These are phyloP conservation scores for Diadophis punctatus DNA, from an alignment of 2,113 vertebrate species.

Conservation along the genomic window DNA sequence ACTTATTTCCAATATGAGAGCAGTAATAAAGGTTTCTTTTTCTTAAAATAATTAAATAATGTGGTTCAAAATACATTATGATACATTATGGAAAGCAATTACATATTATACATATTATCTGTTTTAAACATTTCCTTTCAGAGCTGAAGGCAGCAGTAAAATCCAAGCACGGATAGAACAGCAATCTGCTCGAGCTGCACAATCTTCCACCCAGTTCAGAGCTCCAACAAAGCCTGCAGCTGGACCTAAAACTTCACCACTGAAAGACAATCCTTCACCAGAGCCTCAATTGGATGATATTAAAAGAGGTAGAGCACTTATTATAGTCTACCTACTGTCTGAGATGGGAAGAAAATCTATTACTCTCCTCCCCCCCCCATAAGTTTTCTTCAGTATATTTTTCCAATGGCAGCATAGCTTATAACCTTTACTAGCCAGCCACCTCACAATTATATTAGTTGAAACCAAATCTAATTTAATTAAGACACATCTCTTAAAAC, in stretches of 20 bases:
- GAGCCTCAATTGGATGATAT: slow-evolving; percentile 97
- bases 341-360: not conserved
- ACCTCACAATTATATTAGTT: not conserved
- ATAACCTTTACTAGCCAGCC: not conserved
- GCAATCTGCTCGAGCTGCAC: slow-evolving; percentile 82
- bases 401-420: not conserved
- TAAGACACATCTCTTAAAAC: not conserved
- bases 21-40: not conserved
- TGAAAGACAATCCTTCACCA: slow-evolving; percentile 94
- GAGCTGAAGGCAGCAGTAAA: slow-evolving; percentile 98
- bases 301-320: slow-evolving; percentile 83
- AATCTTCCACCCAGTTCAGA: slow-evolving; percentile 84
- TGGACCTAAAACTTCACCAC: slow-evolving; percentile 88
- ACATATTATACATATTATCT: not conserved
- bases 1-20: not conserved
- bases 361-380: not conserved
- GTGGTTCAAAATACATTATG: not conserved
- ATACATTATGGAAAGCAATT: not conserved
- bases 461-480: not conserved
- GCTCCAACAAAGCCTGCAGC: slow-evolving; percentile 84
- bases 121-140: slow-evolving; percentile 58
- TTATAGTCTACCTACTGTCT: not conserved
- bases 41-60: not conserved
- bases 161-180: slow-evolving; percentile 96
- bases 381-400: not conserved